phyloP scores from a whole-genome alignment of 2,888 invertebrate species.

The Panorpa germanica region DNA sequence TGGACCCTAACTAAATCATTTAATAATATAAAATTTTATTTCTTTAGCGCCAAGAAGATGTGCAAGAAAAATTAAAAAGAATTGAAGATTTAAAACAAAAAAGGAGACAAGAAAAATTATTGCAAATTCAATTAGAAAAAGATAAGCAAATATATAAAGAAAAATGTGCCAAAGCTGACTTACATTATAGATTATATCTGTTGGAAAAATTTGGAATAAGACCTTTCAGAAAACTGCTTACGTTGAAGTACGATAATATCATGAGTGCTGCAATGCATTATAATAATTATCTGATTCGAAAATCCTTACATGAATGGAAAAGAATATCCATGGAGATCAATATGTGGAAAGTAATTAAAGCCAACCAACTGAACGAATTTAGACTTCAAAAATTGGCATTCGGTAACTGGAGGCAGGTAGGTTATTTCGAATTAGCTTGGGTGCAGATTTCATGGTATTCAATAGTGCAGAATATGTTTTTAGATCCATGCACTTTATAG shows the following conservation, averaged over 20 bases:
- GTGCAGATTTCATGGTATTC: no score
- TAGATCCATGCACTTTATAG: no score
- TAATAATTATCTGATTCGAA: constrained; percentile 27
- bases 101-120: constrained; percentile 35
- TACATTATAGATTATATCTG: constrained; percentile 23
- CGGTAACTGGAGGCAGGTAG: constrained; percentile 28
- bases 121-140: constrained; percentile 38
- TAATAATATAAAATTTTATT: neutral
- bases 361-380: constrained; percentile 31
- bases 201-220: constrained; percentile 20
- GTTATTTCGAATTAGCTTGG: no score
- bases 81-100: constrained; percentile 40
- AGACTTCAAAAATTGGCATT: constrained; percentile 28
- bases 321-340: constrained; percentile 28
- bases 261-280: constrained; percentile 28
- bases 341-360: constrained; percentile 31
- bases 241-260: constrained; percentile 20
- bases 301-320: constrained; percentile 31
- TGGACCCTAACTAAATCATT: neutral
- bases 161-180: constrained; percentile 23
- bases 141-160: constrained; percentile 25
- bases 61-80: constrained; percentile 37
- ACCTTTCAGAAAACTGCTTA: constrained; percentile 20
- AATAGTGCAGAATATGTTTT: no score
- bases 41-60: constrained; percentile 25